Base-by-base conservation (phyloP, 2,797 vertebrate species). In the Chelon labrosus region DNA sequence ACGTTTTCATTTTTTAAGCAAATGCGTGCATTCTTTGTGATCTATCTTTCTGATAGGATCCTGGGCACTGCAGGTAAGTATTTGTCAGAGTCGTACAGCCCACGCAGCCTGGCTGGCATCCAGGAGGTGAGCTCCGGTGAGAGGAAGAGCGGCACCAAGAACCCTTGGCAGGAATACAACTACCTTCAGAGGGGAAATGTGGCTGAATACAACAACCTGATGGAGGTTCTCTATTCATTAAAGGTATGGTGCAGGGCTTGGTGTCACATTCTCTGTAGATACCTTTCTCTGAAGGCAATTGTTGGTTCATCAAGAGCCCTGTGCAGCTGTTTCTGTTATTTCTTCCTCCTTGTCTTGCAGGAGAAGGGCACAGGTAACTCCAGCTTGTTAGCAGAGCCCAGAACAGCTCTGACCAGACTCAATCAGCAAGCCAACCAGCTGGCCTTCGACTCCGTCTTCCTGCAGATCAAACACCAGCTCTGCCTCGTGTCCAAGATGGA, bases 121-220 rank as follows among this genome's bases (percentile, higher is more conserved):
- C 97, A 98, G 87, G 98, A 99, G 20, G 85, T 90, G 56, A 89
- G 93, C 83, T 81, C 93, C 75, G 79, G 92, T 0, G 96, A 97
- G 55, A 96, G 95, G 91, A 97, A 94, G 90, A 94, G 86, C 58
- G 73, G 92, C 14, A 44, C 88, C 76, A 97, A 93, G 90, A 99
- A 98, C 85, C 98, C 97, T 4, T 99, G 98, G 98, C 98, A 98
- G 87, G 98, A 99, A 12, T 96, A 98, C 88, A 98, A 98, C 90
- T 99, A 98, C 75, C 96, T 99, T 16, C 95, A 97, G 92, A 96
- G 95, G 82, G 96, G 96, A 55, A 96, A 93, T 83, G 93, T 93
- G 0, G 95, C 91, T 0, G 96, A 98, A 70, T 96, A 97, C 57
- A 96, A 94, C 87, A 95, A 92, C 84, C 93, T 99, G 11, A 95